Percentiles rank a stretch among this genome's conserved stretches.
Evolutionary conservation across 2,888 invertebrate species (phyloP).

Genomic region (Phyllotreta striolata): DNA sequence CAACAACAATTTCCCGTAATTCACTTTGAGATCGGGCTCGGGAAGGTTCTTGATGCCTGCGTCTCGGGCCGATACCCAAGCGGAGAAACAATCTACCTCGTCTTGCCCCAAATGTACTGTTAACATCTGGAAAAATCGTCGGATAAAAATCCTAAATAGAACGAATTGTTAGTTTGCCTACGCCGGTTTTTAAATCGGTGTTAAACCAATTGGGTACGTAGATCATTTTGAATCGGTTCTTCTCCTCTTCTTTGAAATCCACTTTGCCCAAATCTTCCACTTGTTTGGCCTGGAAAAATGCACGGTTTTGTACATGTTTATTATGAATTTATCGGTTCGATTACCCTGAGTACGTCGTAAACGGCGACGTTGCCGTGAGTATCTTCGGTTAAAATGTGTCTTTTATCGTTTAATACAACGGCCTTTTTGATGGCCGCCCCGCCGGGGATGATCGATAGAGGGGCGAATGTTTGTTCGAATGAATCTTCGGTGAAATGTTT

Average conservation of each 20-base stretch:
- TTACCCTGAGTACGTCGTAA: slow-evolving; percentile 91
- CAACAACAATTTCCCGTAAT: slow-evolving; percentile 93
- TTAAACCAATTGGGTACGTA: slow-evolving; percentile 99
- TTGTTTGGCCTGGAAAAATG: slow-evolving; percentile 70
- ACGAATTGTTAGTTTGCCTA: slow-evolving; percentile 64
- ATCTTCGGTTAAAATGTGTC: slow-evolving; percentile 95
- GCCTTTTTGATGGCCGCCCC: slow-evolving; percentile 95
- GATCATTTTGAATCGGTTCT: slow-evolving; percentile 89
- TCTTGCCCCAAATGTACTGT: slow-evolving; percentile 97
- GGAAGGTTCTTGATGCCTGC: slow-evolving; percentile 73
- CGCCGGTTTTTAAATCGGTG: slow-evolving; percentile 97
- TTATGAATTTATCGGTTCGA: neutral
- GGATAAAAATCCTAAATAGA: too few relatives aligned
- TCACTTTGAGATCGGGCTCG: slow-evolving; percentile 88
- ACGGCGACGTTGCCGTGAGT: slow-evolving; percentile 89
- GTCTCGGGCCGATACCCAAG: slow-evolving; percentile 98
- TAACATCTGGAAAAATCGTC: slow-evolving; percentile 89
- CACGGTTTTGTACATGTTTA: neutral
- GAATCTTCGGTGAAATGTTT: slow-evolving; percentile 58
- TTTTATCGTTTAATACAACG: slow-evolving; percentile 92
- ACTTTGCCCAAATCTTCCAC: slow-evolving; percentile 90
- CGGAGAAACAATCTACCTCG: slow-evolving; percentile 96
- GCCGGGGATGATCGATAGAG: slow-evolving; percentile 74
- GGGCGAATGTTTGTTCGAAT: slow-evolving; percentile 54
- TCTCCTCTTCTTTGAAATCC: slow-evolving; percentile 92